Percentiles rank a stretch among this genome's conserved stretches.
Evolutionary conservation across 2,797 vertebrate genomes (phyloP).

Genomic region (Poecilia gillii): DNA sequence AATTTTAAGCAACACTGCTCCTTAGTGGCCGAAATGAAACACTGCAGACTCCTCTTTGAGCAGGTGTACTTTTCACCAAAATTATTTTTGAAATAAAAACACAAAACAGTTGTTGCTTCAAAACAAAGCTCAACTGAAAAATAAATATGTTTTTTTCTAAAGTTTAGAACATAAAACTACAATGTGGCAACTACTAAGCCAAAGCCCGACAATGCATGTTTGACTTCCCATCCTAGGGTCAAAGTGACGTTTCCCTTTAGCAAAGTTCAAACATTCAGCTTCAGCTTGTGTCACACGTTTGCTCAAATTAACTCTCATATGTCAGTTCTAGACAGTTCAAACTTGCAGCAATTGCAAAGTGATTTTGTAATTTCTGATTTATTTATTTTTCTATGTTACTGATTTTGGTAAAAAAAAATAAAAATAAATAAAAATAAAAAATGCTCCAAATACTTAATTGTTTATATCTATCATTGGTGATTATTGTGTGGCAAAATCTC

Average conservation of each 20-base stretch:
- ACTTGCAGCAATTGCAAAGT: background rate
- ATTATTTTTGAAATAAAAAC: background rate
- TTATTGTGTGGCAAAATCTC: background rate
- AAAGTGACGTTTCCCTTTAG: background rate
- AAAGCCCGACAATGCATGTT: background rate
- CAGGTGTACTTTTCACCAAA: background rate
- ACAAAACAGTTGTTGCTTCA: background rate
- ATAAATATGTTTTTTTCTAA: background rate
- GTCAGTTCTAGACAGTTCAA: background rate
- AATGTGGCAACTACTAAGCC: background rate
- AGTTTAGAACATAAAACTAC: background rate
- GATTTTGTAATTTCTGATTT: background rate
- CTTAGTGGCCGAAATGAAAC: background rate
- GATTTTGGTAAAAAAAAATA: background rate
- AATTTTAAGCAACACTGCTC: constrained; percentile 9
- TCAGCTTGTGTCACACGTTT: background rate
- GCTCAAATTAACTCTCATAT: background rate
- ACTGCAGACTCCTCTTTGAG: background rate
- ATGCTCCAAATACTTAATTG: background rate
- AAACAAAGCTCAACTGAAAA: background rate
- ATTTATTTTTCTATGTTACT: background rate
- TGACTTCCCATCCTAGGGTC: background rate
- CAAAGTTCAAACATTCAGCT: background rate
- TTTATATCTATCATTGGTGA: background rate
- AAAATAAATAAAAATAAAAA: background rate